Conservation (phyloP, 2,113 vertebrate genomes). For the Neofelis nebulosa region DNA sequence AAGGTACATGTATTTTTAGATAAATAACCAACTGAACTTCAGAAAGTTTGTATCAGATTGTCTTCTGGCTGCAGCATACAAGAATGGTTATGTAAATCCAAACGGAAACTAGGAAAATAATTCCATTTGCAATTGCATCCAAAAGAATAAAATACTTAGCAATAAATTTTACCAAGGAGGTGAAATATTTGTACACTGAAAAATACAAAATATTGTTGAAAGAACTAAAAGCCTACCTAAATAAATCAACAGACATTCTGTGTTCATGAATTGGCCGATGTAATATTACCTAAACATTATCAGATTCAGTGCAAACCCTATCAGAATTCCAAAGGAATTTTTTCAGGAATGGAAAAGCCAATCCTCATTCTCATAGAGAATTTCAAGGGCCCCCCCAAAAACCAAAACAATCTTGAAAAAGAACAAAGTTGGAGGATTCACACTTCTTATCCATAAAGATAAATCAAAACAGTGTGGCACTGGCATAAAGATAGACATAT, state of each 20-base stretch:
- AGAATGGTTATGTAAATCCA: not conserved
- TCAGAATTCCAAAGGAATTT: not conserved
- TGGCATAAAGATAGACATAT: not conserved
- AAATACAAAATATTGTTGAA: not conserved
- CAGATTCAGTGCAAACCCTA: not conserved
- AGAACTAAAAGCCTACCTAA: not conserved
- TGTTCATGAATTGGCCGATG: not conserved
- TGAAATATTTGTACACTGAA: not conserved
- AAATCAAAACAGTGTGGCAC: not conserved
- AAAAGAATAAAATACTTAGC: not conserved
- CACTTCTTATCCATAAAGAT: not conserved
- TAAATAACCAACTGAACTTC: not conserved
- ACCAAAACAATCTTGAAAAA: not conserved
- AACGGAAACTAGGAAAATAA: not conserved
- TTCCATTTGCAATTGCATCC: not conserved
- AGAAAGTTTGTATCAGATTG: not conserved
- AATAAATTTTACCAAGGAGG: not conserved
- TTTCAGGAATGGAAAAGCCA: not conserved
- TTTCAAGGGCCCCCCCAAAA: fast-evolving
- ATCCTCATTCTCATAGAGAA: not conserved
- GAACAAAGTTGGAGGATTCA: not conserved
- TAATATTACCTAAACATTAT: not conserved
- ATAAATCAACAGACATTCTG: not conserved
- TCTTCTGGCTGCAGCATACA: not conserved
- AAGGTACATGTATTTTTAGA: not conserved